Evolutionary conservation across 2,888 invertebrate species (phyloP).

Genomic region (Arge pagana): DNA sequence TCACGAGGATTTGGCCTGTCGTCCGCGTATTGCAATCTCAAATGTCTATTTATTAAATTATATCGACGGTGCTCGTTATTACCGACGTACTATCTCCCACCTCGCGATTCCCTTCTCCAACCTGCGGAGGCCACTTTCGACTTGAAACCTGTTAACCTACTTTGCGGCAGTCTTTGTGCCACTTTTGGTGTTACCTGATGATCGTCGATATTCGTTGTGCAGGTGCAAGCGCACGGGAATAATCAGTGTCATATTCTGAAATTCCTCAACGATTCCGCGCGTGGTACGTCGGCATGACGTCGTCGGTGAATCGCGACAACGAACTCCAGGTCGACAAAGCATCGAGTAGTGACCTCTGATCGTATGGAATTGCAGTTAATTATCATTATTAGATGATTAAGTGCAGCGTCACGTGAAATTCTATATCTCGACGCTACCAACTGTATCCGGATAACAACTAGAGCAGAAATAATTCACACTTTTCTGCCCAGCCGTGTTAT

Average conservation of each 20-base stretch:
- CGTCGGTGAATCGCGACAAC: too few species aligned
- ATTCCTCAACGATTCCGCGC: too few species aligned
- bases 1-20: too few species aligned
- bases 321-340: too few species aligned
- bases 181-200: slow-evolving; percentile 37
- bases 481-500: slow-evolving; percentile 1
- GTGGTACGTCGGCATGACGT: not conserved
- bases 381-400: slow-evolving; percentile 8
- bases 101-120: slow-evolving; percentile 29
- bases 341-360: too few species aligned
- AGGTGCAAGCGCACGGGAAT: slow-evolving; percentile 32
- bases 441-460: slow-evolving; percentile 13
- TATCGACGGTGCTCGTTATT: slow-evolving; percentile 13
- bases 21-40: too few species aligned
- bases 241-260: slow-evolving; percentile 4
- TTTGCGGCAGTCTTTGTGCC: slow-evolving; percentile 50
- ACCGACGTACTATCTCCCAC: slow-evolving; percentile 27
- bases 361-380: too few species aligned
- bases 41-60: too few species aligned
- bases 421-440: slow-evolving; percentile 6
- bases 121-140: slow-evolving; percentile 47
- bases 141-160: slow-evolving; percentile 56
- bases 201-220: slow-evolving; percentile 28
- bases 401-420: slow-evolving; percentile 7
- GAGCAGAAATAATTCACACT: slow-evolving; percentile 16